phyloP scores from a whole-genome alignment of 2,797 vertebrate species.

The Sebastes baramenuke region DNA sequence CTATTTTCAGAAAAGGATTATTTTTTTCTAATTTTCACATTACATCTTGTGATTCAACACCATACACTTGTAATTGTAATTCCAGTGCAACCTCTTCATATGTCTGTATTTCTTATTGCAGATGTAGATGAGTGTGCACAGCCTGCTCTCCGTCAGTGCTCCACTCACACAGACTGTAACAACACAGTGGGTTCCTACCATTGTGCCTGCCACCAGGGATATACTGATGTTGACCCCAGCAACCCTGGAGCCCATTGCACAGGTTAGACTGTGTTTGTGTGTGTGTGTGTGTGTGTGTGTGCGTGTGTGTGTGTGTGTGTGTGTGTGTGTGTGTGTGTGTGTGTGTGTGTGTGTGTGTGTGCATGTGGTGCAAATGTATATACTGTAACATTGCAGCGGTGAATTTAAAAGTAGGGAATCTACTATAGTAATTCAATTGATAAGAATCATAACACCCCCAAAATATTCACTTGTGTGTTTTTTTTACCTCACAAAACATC shows the following conservation, averaged over 20 bases:
- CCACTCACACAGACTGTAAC: slow-evolving; percentile 62
- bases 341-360: background rate
- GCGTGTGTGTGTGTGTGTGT: background rate
- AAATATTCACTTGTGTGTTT: background rate
- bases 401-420: background rate
- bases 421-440: background rate
- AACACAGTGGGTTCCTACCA: slow-evolving; percentile 78
- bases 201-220: slow-evolving; percentile 73
- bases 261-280: slow-evolving; percentile 53
- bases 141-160: slow-evolving; percentile 66
- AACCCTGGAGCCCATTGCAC: slow-evolving; percentile 66
- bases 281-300: background rate
- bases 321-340: background rate
- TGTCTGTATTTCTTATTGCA: slow-evolving; percentile 41
- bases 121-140: slow-evolving; percentile 79
- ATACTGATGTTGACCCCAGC: slow-evolving; percentile 49
- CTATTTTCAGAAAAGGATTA: background rate
- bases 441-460: background rate
- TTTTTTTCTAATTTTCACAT: background rate
- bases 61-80: background rate
- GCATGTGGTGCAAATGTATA: background rate
- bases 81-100: background rate
- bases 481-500: background rate
- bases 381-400: background rate
- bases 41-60: background rate